Base-by-base conservation (phyloP, 2,797 vertebrate genomes). In the Brachyrhaphis roseni region DNA sequence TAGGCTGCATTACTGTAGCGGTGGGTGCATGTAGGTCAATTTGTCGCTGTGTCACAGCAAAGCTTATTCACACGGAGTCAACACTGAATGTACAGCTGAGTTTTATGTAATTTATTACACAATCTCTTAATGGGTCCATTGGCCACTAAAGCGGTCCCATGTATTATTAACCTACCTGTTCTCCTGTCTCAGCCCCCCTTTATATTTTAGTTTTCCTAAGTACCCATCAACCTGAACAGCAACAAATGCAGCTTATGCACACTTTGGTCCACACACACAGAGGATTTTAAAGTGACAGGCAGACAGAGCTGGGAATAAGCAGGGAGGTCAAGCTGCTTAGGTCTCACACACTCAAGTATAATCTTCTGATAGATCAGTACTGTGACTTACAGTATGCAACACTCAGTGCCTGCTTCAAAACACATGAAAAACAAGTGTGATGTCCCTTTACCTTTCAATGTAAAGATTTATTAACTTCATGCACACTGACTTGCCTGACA, bases 91-190 rank as follows among this genome's bases (percentile, higher is more conserved):
- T 77, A 82, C 59, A n/a, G 76, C 45, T 28, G 34, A 23, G 62
- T 53, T 68, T 39, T 31, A 12, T 45, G 59, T 43, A n/a, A 74
- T 70, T 43, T 55, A 71, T 71, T 45, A 71, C 13, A 43, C 79
- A 75, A 86, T 46, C n/a, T 86, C 53, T 78, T 86, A 86, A 87
- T 85, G 82, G 82, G 41, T 72, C 74, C 62, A 82, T 2, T 78
- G 84, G 91, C 90, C 86, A 90, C 87, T 78, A 88, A 84, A 92
- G 79, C 75, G 83, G 77, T 80, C 85, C 93, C 90, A 92, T 94
- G 85, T 81, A 94, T 93, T 94, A 95, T 93, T 93, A 90, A 94
- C 78, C 89, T 62, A 77, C 87, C 79, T 79, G 72, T 75, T 76
- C 82, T 82, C 70, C 83, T 47, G 72, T 86, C 85, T 87, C 83